phyloP scores from a whole-genome alignment of 2,888 invertebrate genomes.

The Cheilosia grossa region DNA sequence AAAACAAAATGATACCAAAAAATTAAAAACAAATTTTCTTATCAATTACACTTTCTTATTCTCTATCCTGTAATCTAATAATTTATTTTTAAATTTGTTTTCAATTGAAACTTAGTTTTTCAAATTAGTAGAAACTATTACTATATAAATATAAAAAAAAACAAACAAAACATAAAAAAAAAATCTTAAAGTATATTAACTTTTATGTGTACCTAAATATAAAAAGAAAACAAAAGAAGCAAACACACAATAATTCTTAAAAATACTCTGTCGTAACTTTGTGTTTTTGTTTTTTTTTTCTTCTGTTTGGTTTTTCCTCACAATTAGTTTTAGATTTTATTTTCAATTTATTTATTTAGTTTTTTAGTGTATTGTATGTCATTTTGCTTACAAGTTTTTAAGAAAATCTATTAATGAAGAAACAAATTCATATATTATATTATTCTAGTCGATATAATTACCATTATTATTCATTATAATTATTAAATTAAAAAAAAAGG shows the following conservation, averaged over 20 bases:
- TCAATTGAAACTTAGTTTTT: conserved; percentile 25
- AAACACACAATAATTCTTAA: conserved; percentile 40
- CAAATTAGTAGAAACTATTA: conserved; percentile 58
- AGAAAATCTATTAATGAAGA: conserved; percentile 26
- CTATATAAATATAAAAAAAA: conserved; percentile 24
- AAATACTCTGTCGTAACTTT: conserved; percentile 43
- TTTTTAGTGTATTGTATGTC: conserved; percentile 36
- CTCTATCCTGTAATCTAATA: conserved; percentile 61
- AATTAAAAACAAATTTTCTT: conserved; percentile 36
- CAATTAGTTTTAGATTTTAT: conserved; percentile 40
- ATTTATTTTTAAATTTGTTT: conserved; percentile 17
- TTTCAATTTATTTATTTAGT: conserved; percentile 40
- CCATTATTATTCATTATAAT: conserved; percentile 65
- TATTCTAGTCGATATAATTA: conserved; percentile 71
- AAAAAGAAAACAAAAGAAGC: conserved; percentile 42
- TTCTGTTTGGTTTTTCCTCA: conserved; percentile 6
- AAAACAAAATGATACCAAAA: conserved; percentile 26
- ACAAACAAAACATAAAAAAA: conserved; percentile 16
- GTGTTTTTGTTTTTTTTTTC: conserved; percentile 14
- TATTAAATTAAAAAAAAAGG: conserved; percentile 62
- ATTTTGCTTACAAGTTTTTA: conserved; percentile 39
- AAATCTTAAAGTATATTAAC: conserved; percentile 55
- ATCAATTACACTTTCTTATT: conserved; percentile 56
- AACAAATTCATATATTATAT: conserved; percentile 57
- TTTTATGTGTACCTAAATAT: conserved; percentile 74